Evolutionary conservation across 1,140 invertebrate species (phyloP), one percentile per base, ranked within the genome.

Genomic region (Pararge aegeria): DNA sequence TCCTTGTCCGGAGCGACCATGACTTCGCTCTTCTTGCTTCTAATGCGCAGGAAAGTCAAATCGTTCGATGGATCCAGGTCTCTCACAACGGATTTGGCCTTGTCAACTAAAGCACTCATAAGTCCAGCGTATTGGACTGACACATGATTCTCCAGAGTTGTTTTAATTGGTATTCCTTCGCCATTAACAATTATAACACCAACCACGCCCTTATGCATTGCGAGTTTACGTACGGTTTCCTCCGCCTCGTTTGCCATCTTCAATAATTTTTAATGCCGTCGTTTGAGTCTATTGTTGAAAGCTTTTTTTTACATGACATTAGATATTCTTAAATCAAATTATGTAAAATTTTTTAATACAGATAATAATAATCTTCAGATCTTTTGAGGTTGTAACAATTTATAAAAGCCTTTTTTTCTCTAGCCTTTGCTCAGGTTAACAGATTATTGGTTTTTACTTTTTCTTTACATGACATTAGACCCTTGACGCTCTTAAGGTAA

Each of bases 1-100:
- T 94, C 93, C 79, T 93, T 94, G 67, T 94, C 93, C 13, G 97
- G 96, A 7, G 96, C 96, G 5, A 98, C 94, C 93, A 98, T 95
- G 42, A 98, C 95, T 92, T 98, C 97, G 85, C 97, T 95, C 74
- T 96, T 97, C 75, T 96, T 97, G 44, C 97, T 97, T 64, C 97
- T 91, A 46, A 98, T 93, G 34, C 97, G 92, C 13, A 98, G 80
- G 68, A 96, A 96, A 3, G 93, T 94, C 27, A 96, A 90, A 70
- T 96, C 95, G 82, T 96, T 96, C 2, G 92, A 91, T n/a, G 94
- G 93, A 78, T 96, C 95, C 66, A 97, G 75, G 58, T 96, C 95
- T 66, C 94, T 78, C 0, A 96, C 93, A 18, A 93, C 93, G 56
- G 92, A 92, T 37, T 94, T 91, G 0, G 94, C 94, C 83, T 95